Evolutionary conservation across 2,888 invertebrate species (phyloP), one percentile per base, ranked within the genome.

Genomic region (Drosophila mulleri): DNA sequence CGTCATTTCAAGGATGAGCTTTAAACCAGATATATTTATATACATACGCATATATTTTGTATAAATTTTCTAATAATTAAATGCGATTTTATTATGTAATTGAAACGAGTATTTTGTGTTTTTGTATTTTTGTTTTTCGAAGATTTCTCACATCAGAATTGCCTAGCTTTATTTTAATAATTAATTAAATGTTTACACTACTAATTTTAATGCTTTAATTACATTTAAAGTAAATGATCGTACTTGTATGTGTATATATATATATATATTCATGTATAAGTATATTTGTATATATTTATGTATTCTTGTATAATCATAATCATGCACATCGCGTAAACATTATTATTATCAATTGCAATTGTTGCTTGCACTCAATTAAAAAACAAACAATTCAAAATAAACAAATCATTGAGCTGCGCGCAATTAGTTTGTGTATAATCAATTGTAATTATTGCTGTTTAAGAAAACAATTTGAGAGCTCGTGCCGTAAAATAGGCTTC

Each of bases 161-260:
- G 75, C 84, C 84, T 85, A 85, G 69, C 64, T 87, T 87, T 84
- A 89, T 87, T 87, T 73, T 79, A 77, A 82, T 88, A 82, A 72
- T 83, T 85, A 88, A 81, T 89, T 83, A 84, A 54, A 74, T 83
- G 75, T 81, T 75, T 85, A 88, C 61, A 81, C 88, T 87, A 87
- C 90, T 81, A 87, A 89, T 89, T 89, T 88, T 85, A 74, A 85
- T 82, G 70, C 63, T 67, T 78, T 79, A 81, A 79, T 89, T 86
- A 88, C 90, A 85, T 83, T 85, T 80, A 88, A 83, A 88, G 76
- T 88, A 83, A 88, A 75, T 88, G 78, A 75, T 71, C 72, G 67
- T 65, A 63, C 78, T 73, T 70, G 72, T 72, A 68, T 75, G 41
- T 75, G 35, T 54, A 72, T 67, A 37, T 71, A 60, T 73, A 39